Conservation (phyloP, 2,113 vertebrate species). For the Patagioenas fasciata region DNA sequence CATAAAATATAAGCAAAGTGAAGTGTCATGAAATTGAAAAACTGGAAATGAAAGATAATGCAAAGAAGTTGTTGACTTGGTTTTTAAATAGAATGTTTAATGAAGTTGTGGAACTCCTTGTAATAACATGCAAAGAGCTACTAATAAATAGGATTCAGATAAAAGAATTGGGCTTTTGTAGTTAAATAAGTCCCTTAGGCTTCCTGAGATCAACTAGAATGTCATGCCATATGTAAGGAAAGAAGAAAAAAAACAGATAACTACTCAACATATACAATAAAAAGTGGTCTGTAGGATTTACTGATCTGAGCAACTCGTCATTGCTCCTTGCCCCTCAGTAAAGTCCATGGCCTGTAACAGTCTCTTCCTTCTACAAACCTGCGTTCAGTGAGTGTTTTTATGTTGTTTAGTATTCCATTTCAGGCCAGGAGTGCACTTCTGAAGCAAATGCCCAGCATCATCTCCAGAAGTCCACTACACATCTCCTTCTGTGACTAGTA, state of each 20-base stretch:
- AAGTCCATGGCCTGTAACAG: neutral
- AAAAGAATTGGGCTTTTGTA: neutral
- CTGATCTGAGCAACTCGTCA: fast-evolving
- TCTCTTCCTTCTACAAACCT: neutral
- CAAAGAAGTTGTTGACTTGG: neutral
- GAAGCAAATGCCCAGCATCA: neutral
- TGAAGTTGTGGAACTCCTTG: neutral
- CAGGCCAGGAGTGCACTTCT: neutral
- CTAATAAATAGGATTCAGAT: neutral
- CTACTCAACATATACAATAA: neutral
- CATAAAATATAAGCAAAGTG: neutral
- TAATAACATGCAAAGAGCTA: neutral
- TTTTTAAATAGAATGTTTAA: neutral
- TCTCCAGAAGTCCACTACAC: neutral
- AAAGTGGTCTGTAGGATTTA: fast-evolving
- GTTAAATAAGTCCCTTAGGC: neutral
- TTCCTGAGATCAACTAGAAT: neutral
- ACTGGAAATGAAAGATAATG: too few relatives aligned
- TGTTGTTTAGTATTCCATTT: neutral
- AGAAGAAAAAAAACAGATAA: neutral
- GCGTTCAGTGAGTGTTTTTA: neutral
- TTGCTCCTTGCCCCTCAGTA: neutral
- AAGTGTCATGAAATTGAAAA: neutral
- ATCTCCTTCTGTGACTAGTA: neutral
- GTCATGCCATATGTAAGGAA: neutral